Evolutionary conservation across 2,113 vertebrate species (phyloP).

Genomic region (Peromyscus polionotus): DNA sequence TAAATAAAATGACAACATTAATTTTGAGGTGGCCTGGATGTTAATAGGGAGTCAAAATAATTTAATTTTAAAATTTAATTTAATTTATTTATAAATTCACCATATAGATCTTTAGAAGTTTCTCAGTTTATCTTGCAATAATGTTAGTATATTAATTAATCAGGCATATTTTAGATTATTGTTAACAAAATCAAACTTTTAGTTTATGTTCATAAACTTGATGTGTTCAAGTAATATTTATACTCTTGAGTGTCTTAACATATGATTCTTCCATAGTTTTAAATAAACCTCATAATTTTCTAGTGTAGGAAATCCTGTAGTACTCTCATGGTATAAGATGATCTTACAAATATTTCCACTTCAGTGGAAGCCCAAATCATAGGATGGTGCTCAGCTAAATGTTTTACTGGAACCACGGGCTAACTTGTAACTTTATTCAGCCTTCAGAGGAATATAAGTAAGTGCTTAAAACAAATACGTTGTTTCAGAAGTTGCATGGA

Average conservation of each 20-base stretch:
- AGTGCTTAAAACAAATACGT: not conserved
- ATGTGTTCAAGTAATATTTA: not conserved
- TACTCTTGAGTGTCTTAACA: not conserved
- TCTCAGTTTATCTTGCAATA: not conserved
- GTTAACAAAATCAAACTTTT: not conserved
- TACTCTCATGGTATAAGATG: not conserved
- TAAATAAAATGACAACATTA: not conserved
- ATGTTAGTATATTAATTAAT: not conserved
- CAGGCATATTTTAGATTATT: not conserved
- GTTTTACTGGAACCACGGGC: not conserved
- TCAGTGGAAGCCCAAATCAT: not conserved
- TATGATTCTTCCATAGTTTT: not conserved
- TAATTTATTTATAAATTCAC: not conserved
- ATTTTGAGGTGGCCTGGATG: not conserved
- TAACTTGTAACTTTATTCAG: not conserved
- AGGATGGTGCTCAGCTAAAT: not conserved
- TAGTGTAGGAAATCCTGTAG: not conserved
- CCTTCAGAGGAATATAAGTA: not conserved
- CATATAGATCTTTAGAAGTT: not conserved
- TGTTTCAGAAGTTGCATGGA: not conserved
- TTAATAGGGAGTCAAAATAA: not conserved
- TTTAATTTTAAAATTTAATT: slow-evolving; percentile 6
- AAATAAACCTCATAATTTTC: not conserved
- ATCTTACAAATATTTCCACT: not conserved
- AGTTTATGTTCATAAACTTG: not conserved